These are phyloP conservation scores for Petromus typicus DNA, from an alignment of 2,113 vertebrate genomes.

Conservation along the genomic window DNA sequence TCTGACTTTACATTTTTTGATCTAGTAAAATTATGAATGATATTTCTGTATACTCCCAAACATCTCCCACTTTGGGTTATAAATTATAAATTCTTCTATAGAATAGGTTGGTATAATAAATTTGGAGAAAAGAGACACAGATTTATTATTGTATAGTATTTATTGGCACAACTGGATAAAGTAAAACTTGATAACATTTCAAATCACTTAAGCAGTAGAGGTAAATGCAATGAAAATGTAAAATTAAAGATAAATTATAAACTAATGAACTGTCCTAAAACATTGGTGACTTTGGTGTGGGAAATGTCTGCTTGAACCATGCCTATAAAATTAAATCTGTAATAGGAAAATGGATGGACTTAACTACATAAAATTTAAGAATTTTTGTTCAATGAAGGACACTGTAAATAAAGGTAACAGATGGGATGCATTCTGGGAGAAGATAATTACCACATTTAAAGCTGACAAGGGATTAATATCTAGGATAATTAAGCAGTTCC, in stretches of 20 bases:
- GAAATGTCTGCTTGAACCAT: neutral
- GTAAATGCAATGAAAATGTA: neutral
- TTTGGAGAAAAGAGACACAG: neutral
- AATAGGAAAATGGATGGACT: neutral
- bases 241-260: neutral
- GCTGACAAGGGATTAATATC: constrained; percentile 69
- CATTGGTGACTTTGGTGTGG: neutral
- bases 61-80: neutral
- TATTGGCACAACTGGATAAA: neutral
- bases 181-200: constrained; percentile 4
- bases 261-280: neutral
- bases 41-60: neutral
- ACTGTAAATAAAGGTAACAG: constrained; percentile 66
- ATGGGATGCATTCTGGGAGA: constrained; percentile 61
- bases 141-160: neutral
- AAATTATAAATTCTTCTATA: neutral
- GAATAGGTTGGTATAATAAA: neutral
- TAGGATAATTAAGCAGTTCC: constrained; percentile 69
- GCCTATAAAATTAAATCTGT: neutral
- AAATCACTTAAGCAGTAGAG: neutral
- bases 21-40: constrained; percentile 18
- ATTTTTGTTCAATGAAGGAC: constrained; percentile 53
- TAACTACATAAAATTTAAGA: constrained; percentile 36
- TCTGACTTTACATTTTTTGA: neutral
- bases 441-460: constrained; percentile 73